Evolutionary conservation across 2,113 vertebrate species (phyloP), one percentile per base, ranked within the genome.

Genomic region (Tenrec ecaudatus): DNA sequence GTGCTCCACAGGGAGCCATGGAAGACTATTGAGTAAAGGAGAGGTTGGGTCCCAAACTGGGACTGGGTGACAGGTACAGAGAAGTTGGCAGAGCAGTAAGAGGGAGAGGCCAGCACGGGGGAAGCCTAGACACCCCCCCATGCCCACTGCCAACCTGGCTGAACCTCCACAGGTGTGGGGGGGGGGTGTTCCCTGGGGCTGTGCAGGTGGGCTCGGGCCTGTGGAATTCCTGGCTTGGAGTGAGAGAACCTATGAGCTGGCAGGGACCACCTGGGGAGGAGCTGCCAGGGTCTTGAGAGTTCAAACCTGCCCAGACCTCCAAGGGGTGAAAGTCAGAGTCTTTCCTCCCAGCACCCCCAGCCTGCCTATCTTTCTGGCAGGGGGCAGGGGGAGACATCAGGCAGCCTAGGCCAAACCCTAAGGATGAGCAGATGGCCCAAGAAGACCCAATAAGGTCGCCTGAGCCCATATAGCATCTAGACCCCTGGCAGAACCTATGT

Each of bases 111-210:
- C 80, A 47, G 38, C 1, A 17, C 20, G n/a, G 31, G 1, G 31
- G 31, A 20, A 64, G 31, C 57, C 73, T n/a, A 47, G 29, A 58
- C 40, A 40, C 40, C 8, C 33, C 31, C 23, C 25, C 20, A 27
- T 2, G 27, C 3, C 33, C 81, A 36, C 25, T 40, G 31, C 14
- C 11, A 47, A 64, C 16, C 33, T 31, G 62, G 33, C 58, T 23
- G 29, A 40, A n/a, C 53, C 77, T 81, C 22, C 38, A 81, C 79
- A 92, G 1, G 4, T 6, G 14, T 15, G n/a, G 57, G 29, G 40
- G n/a, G n/a, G n/a, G n/a, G n/a, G n/a, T n/a, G n/a, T n/a, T 33
- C 0, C 0, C 4, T 20, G 62, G 17, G n/a, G 29, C 75, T 31
- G 17, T 20, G 22, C 15, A 86, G 76, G 23, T 17, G 66, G 53